Evolutionary conservation across 2,113 vertebrate species (phyloP).

Genomic region (Oncorhynchus masou): DNA sequence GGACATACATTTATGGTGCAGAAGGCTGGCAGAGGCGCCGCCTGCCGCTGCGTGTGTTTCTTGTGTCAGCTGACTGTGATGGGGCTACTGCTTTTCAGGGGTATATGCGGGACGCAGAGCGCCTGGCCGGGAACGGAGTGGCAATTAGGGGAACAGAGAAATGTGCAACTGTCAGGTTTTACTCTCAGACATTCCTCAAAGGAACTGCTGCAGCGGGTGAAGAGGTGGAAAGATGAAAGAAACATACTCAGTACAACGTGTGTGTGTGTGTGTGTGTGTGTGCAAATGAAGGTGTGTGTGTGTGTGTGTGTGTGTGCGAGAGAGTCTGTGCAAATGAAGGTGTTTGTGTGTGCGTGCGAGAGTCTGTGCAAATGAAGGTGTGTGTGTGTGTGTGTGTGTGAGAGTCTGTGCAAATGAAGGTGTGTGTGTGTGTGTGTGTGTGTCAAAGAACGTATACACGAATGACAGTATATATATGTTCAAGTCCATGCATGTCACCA

Average conservation of each 20-base stretch:
- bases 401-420: too few species aligned
- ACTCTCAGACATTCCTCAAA: slow-evolving; percentile 34
- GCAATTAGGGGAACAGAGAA: slow-evolving; percentile 24
- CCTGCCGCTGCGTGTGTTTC: too few species aligned
- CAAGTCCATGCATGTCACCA: background rate
- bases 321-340: too few species aligned
- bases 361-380: background rate
- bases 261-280: background rate
- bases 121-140: background rate
- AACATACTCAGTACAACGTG: background rate
- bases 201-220: slow-evolving; percentile 24
- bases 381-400: background rate
- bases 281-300: background rate
- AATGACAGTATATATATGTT: too few species aligned
- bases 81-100: too few species aligned
- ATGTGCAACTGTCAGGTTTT: slow-evolving; percentile 55
- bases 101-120: background rate
- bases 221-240: slow-evolving; percentile 1
- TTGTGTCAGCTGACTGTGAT: too few species aligned
- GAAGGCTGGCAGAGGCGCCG: background rate
- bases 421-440: too few species aligned
- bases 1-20: background rate
- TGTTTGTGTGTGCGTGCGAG: too few species aligned
- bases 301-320: too few species aligned
- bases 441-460: too few species aligned